Conservation (phyloP, 2,113 vertebrate genomes). For the Trinectes maculatus region DNA sequence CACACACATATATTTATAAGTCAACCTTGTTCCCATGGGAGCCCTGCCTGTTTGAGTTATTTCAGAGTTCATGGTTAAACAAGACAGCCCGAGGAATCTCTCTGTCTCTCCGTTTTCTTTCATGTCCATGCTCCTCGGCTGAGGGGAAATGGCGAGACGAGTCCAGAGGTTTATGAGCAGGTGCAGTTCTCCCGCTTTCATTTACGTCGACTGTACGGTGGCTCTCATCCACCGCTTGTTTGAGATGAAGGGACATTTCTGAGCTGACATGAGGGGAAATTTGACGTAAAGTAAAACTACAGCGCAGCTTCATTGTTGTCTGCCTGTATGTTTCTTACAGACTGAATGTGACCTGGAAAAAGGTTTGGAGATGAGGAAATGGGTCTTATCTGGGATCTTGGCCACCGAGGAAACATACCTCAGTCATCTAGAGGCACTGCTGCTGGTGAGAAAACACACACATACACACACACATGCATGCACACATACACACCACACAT, state of each 20-base stretch:
- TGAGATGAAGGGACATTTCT: too few species aligned
- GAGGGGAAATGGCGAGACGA: slow-evolving; percentile 27
- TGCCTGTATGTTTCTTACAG: slow-evolving; percentile 73
- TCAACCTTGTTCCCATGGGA: slow-evolving; percentile 45
- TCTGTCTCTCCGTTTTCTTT: slow-evolving; percentile 61
- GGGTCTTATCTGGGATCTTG: slow-evolving; percentile 97
- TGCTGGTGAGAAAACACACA: slow-evolving; percentile 87
- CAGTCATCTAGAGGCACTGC: slow-evolving; percentile 94
- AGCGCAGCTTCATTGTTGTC: slow-evolving; percentile 3
- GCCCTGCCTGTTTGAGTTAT: slow-evolving; percentile 68
- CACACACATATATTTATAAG: slow-evolving; percentile 43
- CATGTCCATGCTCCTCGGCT: slow-evolving; percentile 52
- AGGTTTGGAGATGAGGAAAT: slow-evolving; percentile 97
- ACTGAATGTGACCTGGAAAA: slow-evolving; percentile 96
- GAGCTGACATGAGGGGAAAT: not conserved
- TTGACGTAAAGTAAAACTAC: too few species aligned
- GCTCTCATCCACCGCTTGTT: too few species aligned
- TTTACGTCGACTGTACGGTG: slow-evolving; percentile 25
- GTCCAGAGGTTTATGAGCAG: slow-evolving; percentile 22
- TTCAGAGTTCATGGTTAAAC: slow-evolving; percentile 69
- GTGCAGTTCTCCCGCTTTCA: slow-evolving; percentile 41
- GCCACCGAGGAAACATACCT: slow-evolving; percentile 96
- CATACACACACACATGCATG: slow-evolving; percentile 3
- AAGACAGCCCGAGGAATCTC: slow-evolving; percentile 59
- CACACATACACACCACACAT: not conserved